Percentiles rank a stretch among this genome's conserved stretches.
Evolutionary conservation across 2,888 invertebrate genomes (phyloP).

Genomic region (Drosophila flavopinicola): DNA sequence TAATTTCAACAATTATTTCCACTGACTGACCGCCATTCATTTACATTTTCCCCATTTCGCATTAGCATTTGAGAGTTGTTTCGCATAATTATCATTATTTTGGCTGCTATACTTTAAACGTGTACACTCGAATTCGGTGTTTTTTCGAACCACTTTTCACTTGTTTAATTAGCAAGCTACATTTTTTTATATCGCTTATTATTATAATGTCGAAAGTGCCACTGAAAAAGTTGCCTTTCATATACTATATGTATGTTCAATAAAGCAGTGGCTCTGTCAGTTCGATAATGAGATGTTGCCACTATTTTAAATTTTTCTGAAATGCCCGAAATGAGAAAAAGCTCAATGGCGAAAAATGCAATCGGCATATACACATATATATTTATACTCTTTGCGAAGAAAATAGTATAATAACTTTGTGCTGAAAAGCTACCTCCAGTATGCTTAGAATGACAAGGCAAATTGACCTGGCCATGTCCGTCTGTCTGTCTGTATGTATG

Average conservation of each 20-base stretch:
- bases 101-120: constrained; percentile 8
- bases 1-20: constrained; percentile 62
- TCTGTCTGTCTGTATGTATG: too few relatives aligned
- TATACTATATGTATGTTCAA: not conserved
- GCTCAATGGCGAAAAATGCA: too few relatives aligned
- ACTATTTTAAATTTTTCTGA: not conserved
- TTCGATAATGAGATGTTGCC: not conserved
- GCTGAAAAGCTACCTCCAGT: too few relatives aligned
- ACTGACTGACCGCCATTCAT: constrained; percentile 54
- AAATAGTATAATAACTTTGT: too few relatives aligned
- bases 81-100: constrained; percentile 39
- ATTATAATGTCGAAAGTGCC: not conserved
- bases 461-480: too few relatives aligned
- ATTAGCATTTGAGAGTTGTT: constrained; percentile 39
- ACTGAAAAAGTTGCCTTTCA: too few relatives aligned
- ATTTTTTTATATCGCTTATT: not conserved
- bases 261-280: constrained; percentile 3
- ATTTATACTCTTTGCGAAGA: too few relatives aligned
- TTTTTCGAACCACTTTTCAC: constrained; percentile 1
- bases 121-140: not conserved
- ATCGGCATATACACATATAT: too few relatives aligned
- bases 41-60: constrained; percentile 52
- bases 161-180: not conserved
- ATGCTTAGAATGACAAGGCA: too few relatives aligned
- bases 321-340: too few relatives aligned